Conservation (phyloP, 2,888 invertebrate species). For the Panopea generosa region DNA sequence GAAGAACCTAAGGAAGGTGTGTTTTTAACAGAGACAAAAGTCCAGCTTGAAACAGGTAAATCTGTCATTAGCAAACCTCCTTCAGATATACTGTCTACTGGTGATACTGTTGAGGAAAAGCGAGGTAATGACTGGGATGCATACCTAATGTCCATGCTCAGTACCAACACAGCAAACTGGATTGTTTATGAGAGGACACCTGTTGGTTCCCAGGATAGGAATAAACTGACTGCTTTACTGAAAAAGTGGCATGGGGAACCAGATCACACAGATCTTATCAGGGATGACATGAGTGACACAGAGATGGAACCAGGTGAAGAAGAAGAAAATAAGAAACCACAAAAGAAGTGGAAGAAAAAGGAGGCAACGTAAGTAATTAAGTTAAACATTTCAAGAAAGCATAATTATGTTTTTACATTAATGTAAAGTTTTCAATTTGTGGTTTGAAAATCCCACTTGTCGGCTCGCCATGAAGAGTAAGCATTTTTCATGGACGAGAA, state of each 20-base stretch:
- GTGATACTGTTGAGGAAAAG: constrained; percentile 22
- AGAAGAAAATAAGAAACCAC: constrained; percentile 60
- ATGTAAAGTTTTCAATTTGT: no score
- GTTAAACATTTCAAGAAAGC: no score
- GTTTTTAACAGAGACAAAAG: constrained; percentile 67
- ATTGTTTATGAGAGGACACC: constrained; percentile 79
- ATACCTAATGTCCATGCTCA: constrained; percentile 81
- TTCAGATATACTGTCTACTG: constrained; percentile 2
- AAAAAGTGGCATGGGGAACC: constrained; percentile 79
- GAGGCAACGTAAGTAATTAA: constrained; percentile 72
- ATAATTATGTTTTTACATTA: no score
- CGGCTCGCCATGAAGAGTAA: no score
- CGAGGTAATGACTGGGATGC: constrained; percentile 82
- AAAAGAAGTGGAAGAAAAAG: constrained; percentile 71
- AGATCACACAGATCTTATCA: constrained; percentile 77
- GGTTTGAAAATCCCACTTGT: no score
- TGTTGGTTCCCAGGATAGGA: constrained; percentile 67
- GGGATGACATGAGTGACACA: constrained; percentile 76
- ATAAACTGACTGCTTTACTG: constrained; percentile 72
- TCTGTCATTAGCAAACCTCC: constrained; percentile 10
- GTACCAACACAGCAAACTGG: constrained; percentile 83
- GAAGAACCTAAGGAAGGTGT: constrained; percentile 40
- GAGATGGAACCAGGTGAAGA: constrained; percentile 58
- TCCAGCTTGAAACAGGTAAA: constrained; percentile 11
- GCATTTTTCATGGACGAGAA: no score